Evolutionary conservation across 1,140 invertebrate species (phyloP), one percentile per base, ranked within the genome.

Genomic region (Drepana arcuata): DNA sequence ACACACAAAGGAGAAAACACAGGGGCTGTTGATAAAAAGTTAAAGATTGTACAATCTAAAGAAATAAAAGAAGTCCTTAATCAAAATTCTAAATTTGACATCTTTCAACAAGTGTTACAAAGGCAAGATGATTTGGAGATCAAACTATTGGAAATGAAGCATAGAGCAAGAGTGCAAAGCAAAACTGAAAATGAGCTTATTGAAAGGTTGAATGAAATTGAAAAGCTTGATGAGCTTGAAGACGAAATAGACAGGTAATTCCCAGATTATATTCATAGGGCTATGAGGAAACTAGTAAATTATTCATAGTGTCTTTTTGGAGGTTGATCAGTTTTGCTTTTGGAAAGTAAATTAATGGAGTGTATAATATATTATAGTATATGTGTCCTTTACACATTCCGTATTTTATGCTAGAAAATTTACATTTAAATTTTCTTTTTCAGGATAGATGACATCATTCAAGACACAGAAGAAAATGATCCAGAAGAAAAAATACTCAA

Each of bases 171-270:
- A 49, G 39, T 11, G 23, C 44, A 68, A 45, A 68, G 57, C 38
- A 64, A 70, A 48, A 78, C 62, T 33, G 83, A 86, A 48, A 59
- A 79, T 45, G 83, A 86, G 36, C 43, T 88, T 16, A 61, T 84
- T 48, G 48, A 57, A 16, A 66, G 72, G 28, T 48, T 89, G 13
- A 85, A 89, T 63, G 78, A 86, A 58, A 63, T 88, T 26, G 87
- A 88, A 47, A 43, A 84, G 43, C 59, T 86, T 44, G 88, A 88
- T 56, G 84, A 88, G 48, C 41, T 88, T 14, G 79, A 88, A 71
- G 85, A 86, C 65, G 82, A 86, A 75, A 66, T 85, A 42, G 65
- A 82, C 14, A 77, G 72, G 80, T 84, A 60, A 39, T 7, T 24
- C n/a, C n/a, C n/a, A n/a, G n/a, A n/a, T n/a, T n/a, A n/a, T n/a